Base-by-base conservation (phyloP, 2,113 vertebrate genomes). In the Vanacampus margaritifer region DNA sequence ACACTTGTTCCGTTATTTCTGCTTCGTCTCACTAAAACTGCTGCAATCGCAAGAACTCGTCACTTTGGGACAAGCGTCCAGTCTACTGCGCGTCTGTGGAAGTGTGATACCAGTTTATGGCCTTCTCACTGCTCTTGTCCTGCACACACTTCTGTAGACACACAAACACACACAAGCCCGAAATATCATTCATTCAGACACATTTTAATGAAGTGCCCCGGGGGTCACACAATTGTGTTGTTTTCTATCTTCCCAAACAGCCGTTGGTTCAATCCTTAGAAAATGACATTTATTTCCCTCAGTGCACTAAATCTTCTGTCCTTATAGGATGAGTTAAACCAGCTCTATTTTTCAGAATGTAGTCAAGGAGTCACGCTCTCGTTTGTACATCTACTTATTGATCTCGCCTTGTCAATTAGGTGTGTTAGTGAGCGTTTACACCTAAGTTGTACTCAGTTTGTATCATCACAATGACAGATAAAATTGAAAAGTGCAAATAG, bases 301-400 rank as follows among this genome's bases (percentile, higher is more conserved):
- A 6, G 26, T 46, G 14, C 6, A 16, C 13, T 56, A 26, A 36
- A 8, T 62, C 37, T 26, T 62, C 39, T 32, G 51, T 11, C 13
- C 23, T 51, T 14, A 26, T 2, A 54, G 23, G 11, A 54, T 23
- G 51, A 41, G 26, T 53, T 60, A 50, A 45, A 51, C 14, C 21
- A 5, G 41, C 13, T 76, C 54, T 73, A 2, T 50, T 72, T 65
- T 58, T 67, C 61, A 56, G 50, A 63, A 54, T 60, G 63, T 26
- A 45, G 70, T 64, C 26, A 16, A 70, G 64, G 63, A 74, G 57
- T 73, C 78, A 68, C 59, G 58, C 69, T 75, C 60, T 57, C 68
- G 76, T 78, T 81, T 24, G 59, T 80, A 73, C 74, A 80, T 78
- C 11, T 60, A 41, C 61, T 41, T 81, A 87, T 83, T 46, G 75